Percentiles rank a stretch among this genome's conserved stretches.
phyloP scores from a whole-genome alignment of 2,888 invertebrate species.

The Athetis lepigone region DNA sequence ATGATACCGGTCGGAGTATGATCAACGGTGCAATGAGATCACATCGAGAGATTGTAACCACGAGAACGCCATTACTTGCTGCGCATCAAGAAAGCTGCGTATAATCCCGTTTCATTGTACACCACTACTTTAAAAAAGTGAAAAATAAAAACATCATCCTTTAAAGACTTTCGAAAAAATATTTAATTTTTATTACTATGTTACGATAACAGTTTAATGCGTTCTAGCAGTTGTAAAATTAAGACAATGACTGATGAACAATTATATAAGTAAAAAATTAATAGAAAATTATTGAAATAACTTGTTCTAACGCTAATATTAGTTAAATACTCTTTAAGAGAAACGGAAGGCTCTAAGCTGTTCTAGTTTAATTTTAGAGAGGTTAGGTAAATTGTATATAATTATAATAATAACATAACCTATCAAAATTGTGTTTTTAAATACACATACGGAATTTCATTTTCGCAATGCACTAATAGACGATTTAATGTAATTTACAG shows the following conservation, averaged over 20 bases:
- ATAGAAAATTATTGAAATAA: conserved; percentile 61
- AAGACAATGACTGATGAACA: conserved; percentile 77
- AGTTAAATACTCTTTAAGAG: conserved; percentile 71
- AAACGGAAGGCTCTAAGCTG: conserved; percentile 71
- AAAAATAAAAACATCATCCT: conserved; percentile 8
- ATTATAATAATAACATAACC: conserved; percentile 24
- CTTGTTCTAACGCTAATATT: conserved; percentile 59
- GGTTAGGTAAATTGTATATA: conserved; percentile 41
- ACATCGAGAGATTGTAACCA: conserved; percentile 92
- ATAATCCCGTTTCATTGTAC: conserved; percentile 65
- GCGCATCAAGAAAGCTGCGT: conserved; percentile 93
- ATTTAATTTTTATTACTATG: conserved; percentile 32
- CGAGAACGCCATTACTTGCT: conserved; percentile 92
- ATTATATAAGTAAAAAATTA: conserved; percentile 67
- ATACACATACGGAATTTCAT: conserved; percentile 51
- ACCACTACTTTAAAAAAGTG: conserved; percentile 29
- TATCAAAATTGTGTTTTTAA: conserved; percentile 49
- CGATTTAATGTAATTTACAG: conserved; percentile 54
- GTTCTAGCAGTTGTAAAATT: conserved; percentile 65
- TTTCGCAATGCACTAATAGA: conserved; percentile 59
- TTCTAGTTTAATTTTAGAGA: conserved; percentile 45
- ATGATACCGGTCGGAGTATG: conserved; percentile 76
- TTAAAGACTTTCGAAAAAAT: conserved; percentile 26
- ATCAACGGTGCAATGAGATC: conserved; percentile 81
- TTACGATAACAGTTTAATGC: conserved; percentile 41